These are phyloP conservation scores for Formicarius rufipectus DNA, from an alignment of 2,113 vertebrate species.

Conservation along the genomic window DNA sequence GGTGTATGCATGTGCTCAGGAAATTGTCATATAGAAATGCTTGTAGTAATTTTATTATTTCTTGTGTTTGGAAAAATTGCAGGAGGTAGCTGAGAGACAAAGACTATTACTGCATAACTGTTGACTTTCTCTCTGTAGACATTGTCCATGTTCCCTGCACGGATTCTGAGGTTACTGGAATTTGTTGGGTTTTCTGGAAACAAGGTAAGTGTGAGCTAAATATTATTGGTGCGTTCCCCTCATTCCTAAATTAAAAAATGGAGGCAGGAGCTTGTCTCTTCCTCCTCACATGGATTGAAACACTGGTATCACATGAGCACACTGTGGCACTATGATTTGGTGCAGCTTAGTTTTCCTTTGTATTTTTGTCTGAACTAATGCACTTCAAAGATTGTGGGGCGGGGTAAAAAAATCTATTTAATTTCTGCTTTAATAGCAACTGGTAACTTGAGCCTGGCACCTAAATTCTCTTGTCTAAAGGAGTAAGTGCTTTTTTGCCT, in stretches of 20 bases:
- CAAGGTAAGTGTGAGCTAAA: conserved; percentile 80
- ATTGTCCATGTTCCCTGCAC: conserved; percentile 91
- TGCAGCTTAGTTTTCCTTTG: neutral
- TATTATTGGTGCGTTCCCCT: neutral
- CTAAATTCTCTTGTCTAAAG: neutral
- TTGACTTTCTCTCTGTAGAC: conserved; percentile 75
- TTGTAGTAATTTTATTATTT: neutral
- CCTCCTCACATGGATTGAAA: neutral
- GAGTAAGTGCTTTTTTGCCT: neutral
- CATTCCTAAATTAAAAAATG: neutral
- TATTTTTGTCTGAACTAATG: neutral
- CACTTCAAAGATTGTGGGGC: neutral
- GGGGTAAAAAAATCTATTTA: fast-evolving
- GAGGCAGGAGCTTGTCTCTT: neutral
- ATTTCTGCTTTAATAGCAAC: neutral
- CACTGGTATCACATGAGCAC: neutral
- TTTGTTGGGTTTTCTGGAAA: conserved; percentile 98
- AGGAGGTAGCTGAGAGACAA: neutral
- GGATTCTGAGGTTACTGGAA: conserved; percentile 91
- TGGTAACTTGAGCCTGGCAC: neutral
- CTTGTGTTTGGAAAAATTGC: neutral
- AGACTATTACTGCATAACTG: neutral
- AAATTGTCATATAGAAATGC: neutral
- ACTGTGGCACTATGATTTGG: neutral
- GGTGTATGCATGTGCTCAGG: neutral